These are phyloP conservation scores for Tachypleus tridentatus DNA, from an alignment of 1,140 invertebrate genomes.

Conservation along the genomic window DNA sequence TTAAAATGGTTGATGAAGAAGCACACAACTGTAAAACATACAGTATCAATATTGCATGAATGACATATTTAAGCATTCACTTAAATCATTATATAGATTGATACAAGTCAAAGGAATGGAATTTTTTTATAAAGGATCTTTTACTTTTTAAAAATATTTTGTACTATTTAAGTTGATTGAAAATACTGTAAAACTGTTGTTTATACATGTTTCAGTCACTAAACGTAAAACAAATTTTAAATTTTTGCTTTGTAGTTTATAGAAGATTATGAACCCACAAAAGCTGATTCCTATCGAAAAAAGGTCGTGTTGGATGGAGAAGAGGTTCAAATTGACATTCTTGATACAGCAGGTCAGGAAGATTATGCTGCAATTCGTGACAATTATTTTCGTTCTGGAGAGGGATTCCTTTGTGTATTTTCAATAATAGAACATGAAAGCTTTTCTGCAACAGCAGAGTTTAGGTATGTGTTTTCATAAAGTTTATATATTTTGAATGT, in stretches of 20 bases:
- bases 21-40: too few relatives aligned
- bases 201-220: too few relatives aligned
- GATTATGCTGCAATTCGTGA: conserved; percentile 98
- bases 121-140: too few relatives aligned
- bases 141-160: too few relatives aligned
- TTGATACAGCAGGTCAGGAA: conserved; percentile 99
- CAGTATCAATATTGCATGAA: too few relatives aligned
- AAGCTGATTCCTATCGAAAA: conserved; percentile 98
- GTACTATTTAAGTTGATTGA: too few relatives aligned
- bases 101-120: too few relatives aligned
- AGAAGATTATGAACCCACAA: conserved; percentile 99
- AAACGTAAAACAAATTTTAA: conserved; percentile 16
- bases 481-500: too few relatives aligned
- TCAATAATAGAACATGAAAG: conserved; percentile 98
- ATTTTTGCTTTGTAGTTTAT: conserved; percentile 58
- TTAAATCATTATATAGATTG: too few relatives aligned
- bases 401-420: conserved; percentile 99
- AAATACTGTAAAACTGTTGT: too few relatives aligned
- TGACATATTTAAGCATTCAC: too few relatives aligned
- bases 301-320: conserved; percentile 62
- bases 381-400: conserved; percentile 98
- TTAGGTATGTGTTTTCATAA: conserved; percentile 54
- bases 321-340: conserved; percentile 97
- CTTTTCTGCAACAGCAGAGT: conserved; percentile 96
- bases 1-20: too few relatives aligned